phyloP scores from a whole-genome alignment of 2,113 vertebrate species.

The Anolis sagrei region DNA sequence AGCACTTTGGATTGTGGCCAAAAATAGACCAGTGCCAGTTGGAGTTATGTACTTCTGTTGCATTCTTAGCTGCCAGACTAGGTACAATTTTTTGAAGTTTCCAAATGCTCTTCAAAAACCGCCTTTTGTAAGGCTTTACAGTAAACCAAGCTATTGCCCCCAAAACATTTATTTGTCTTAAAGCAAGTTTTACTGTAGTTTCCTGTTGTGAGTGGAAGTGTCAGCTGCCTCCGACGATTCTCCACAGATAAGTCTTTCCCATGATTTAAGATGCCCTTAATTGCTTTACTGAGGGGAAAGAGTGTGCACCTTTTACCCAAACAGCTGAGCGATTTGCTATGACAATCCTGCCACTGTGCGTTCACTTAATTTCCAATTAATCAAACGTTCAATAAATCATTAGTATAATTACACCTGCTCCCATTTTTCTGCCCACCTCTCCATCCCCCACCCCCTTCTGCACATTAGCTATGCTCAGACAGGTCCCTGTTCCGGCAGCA shows the following conservation, averaged over 20 bases:
- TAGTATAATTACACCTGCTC: slow-evolving; percentile 81
- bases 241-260: slow-evolving; percentile 51
- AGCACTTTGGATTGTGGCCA: too few relatives aligned
- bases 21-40: too few relatives aligned
- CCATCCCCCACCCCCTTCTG: slow-evolving; percentile 33
- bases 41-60: too few relatives aligned
- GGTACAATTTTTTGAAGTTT: too few relatives aligned
- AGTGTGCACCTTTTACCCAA: slow-evolving; percentile 78
- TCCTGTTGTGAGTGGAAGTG: slow-evolving; percentile 5
- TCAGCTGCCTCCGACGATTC: slow-evolving; percentile 29
- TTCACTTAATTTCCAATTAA: slow-evolving; percentile 85
- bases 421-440: slow-evolving; percentile 41
- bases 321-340: slow-evolving; percentile 79
- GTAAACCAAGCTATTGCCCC: too few relatives aligned
- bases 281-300: slow-evolving; percentile 76
- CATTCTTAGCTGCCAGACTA: too few relatives aligned
- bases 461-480: slow-evolving; percentile 70
- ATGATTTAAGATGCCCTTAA: slow-evolving; percentile 78
- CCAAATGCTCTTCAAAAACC: too few relatives aligned
- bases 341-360: slow-evolving; percentile 80
- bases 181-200: background rate
- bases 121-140: too few relatives aligned
- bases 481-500: slow-evolving; percentile 54
- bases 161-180: background rate
- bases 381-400: slow-evolving; percentile 86